Conservation (phyloP, 2,797 vertebrate genomes). For the Phataginus tetradactyla region DNA sequence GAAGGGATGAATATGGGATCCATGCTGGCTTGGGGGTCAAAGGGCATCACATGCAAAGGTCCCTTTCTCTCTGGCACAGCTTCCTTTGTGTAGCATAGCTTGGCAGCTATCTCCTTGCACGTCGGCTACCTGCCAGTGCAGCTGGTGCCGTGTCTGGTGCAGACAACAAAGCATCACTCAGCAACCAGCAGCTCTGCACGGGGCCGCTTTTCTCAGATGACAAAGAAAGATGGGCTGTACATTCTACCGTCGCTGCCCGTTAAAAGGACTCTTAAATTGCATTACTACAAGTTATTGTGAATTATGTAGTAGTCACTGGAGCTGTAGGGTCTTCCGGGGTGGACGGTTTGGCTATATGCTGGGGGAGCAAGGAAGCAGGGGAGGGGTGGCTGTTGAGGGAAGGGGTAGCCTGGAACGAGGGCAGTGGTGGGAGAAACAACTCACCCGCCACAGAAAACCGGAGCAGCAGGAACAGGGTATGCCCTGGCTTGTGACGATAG, state of each 20-base stretch:
- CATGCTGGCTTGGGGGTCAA: conserved; percentile 91
- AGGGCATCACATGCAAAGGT: conserved; percentile 90
- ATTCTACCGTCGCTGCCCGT: conserved; percentile 86
- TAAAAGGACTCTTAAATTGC: conserved; percentile 88
- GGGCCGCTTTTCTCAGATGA: conserved; percentile 90
- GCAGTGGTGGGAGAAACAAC: background rate
- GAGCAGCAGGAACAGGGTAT: background rate
- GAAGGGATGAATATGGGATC: conserved; percentile 93
- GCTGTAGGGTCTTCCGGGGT: conserved; percentile 82
- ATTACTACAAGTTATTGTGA: conserved; percentile 88
- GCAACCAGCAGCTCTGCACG: conserved; percentile 90
- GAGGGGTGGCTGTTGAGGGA: background rate
- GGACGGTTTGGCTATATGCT: conserved; percentile 70
- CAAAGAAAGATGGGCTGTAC: conserved; percentile 92
- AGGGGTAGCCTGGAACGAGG: background rate
- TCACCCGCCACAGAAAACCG: background rate
- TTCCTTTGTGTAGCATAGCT: conserved; percentile 91
- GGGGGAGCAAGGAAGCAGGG: background rate
- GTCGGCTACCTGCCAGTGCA: conserved; percentile 96
- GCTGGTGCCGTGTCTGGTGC: conserved; percentile 95
- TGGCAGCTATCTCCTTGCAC: conserved; percentile 91
- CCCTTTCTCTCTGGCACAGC: conserved; percentile 91
- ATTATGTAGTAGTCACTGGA: conserved; percentile 90
- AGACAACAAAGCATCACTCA: conserved; percentile 92
- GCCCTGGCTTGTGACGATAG: background rate